Conservation (phyloP, 2,797 vertebrate genomes). For the Tokudaia tokunoshimensis region DNA sequence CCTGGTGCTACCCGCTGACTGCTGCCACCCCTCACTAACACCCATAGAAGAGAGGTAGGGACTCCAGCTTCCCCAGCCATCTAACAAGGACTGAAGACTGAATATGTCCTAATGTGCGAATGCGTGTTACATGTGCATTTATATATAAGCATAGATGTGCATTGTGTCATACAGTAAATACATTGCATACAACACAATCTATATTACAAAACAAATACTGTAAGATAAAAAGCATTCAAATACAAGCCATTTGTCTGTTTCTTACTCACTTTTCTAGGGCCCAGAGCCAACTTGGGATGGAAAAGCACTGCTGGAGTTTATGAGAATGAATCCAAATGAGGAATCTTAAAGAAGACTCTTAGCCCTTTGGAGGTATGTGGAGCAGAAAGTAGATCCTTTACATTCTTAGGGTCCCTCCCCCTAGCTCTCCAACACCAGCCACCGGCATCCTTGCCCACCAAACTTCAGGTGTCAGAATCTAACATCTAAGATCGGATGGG, state of each 20-base stretch:
- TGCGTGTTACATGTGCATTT: background rate
- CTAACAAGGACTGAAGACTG: background rate
- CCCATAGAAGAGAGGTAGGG: too few species aligned
- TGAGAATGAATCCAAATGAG: fast-evolving
- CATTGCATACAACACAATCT: background rate
- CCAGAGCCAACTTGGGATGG: too few species aligned
- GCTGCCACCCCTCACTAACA: background rate
- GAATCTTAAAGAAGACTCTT: background rate
- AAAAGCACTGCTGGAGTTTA: background rate
- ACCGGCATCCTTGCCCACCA: background rate
- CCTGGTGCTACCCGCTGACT: too few species aligned
- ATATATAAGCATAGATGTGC: too few species aligned
- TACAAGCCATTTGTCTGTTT: background rate
- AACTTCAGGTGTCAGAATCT: background rate
- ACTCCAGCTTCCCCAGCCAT: background rate
- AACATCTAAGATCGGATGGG: background rate
- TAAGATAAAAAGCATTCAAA: constrained; percentile 46
- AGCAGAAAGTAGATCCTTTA: background rate
- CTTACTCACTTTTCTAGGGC: background rate
- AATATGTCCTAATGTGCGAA: background rate
- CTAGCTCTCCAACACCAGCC: background rate
- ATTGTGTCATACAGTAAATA: background rate
- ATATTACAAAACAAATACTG: background rate
- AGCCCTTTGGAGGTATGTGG: background rate
- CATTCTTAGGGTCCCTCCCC: too few species aligned